phyloP scores from a whole-genome alignment of 2,888 invertebrate species.

The Eupithecia dodoneata region DNA sequence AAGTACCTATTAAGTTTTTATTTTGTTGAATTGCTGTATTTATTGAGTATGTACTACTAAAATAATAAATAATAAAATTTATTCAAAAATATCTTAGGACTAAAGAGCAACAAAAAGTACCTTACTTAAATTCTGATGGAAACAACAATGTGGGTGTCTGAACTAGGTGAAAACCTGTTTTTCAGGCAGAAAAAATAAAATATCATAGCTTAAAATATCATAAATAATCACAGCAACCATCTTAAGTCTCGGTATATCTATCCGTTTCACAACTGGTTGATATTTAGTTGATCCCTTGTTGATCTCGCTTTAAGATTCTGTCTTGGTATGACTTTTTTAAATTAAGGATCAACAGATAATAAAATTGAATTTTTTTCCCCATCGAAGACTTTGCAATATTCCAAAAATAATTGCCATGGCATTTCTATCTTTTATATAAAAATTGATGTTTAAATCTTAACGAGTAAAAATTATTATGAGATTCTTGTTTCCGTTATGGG shows the following conservation, averaged over 20 bases:
- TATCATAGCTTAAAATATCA: slow-evolving; percentile 64
- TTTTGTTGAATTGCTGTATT: background rate
- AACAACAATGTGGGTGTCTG: no score
- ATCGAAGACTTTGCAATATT: background rate
- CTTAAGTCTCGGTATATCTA: slow-evolving; percentile 44
- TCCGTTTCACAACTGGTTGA: slow-evolving; percentile 37
- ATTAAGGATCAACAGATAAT: slow-evolving; percentile 48
- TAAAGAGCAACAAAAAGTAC: no score
- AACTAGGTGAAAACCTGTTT: no score
- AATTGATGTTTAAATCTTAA: no score
- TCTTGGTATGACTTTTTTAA: slow-evolving; percentile 58
- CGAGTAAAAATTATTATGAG: no score
- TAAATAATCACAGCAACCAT: slow-evolving; percentile 58
- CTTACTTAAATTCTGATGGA: no score
- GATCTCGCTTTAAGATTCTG: background rate
- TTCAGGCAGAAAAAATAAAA: no score
- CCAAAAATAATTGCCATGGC: background rate
- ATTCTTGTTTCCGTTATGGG: no score
- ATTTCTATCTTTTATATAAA: no score
- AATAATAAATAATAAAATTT: no score
- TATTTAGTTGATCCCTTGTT: slow-evolving; percentile 4
- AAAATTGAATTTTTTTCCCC: background rate
- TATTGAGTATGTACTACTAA: background rate
- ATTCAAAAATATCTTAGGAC: no score
- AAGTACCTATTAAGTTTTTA: background rate